Conservation (phyloP, 2,113 vertebrate genomes). For the Elanus axillaris region DNA sequence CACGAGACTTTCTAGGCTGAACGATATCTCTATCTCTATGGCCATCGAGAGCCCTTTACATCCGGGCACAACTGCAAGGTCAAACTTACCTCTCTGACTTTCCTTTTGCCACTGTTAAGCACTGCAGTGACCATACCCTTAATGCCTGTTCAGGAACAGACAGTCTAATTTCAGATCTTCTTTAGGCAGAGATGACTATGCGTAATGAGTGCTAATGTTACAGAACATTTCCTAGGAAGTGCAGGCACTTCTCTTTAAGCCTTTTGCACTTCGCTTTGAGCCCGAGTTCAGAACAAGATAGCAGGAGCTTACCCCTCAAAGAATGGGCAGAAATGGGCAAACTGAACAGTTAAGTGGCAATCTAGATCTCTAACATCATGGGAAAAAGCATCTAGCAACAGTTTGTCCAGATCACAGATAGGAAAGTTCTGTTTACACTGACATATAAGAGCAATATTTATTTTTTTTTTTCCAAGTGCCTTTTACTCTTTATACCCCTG, state of each 20-base stretch:
- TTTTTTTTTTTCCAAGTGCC: neutral
- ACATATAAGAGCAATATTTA: rapidly evolving
- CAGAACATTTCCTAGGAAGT: neutral
- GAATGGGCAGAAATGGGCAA: neutral
- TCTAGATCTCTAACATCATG: rapidly evolving
- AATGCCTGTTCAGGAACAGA: neutral
- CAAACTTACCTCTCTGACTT: neutral
- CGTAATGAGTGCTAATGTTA: rapidly evolving
- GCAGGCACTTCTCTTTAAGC: neutral
- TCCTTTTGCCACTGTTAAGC: neutral
- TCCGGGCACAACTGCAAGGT: neutral
- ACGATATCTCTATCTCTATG: rapidly evolving
- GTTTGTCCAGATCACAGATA: neutral
- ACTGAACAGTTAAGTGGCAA: neutral
- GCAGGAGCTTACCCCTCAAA: neutral
- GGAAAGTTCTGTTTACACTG: rapidly evolving
- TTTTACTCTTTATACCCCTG: neutral
- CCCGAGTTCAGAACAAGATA: neutral
- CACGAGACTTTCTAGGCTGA: neutral
- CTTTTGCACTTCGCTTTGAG: neutral
- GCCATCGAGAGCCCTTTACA: neutral
- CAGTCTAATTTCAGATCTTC: neutral
- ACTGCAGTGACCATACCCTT: neutral
- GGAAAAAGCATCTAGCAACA: neutral
- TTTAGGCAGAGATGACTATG: neutral